Percentiles rank a stretch among this genome's conserved stretches.
phyloP scores from a whole-genome alignment of 2,797 vertebrate species.

The Phrynocephalus forsythii region DNA sequence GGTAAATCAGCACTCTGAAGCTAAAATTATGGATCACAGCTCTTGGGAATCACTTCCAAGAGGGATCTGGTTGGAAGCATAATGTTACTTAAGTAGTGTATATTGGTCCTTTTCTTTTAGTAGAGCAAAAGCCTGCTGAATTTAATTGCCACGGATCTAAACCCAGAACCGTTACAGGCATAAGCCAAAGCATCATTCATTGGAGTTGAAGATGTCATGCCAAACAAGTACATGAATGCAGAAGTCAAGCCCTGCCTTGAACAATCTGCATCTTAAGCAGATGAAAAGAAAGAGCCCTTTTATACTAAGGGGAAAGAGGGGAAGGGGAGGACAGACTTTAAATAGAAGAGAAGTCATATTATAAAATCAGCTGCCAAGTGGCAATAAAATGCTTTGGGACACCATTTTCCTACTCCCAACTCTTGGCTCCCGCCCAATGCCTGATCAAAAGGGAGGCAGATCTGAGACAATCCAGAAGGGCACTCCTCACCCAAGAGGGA shows the following conservation, averaged over 20 bases:
- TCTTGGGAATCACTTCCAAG: not conserved
- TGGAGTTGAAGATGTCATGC: constrained; percentile 21
- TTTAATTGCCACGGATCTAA: not conserved
- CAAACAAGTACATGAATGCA: not conserved
- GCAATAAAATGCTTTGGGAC: not conserved
- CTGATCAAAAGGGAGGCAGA: not conserved
- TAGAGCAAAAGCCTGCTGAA: not conserved
- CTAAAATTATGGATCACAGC: too few relatives aligned
- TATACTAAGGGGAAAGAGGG: not conserved
- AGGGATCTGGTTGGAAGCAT: not conserved
- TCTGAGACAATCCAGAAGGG: not conserved
- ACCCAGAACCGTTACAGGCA: not conserved
- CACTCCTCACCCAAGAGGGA: not conserved
- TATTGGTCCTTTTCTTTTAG: not conserved
- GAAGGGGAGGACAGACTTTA: not conserved
- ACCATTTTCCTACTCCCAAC: not conserved
- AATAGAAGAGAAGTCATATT: not conserved
- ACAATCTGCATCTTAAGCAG: not conserved
- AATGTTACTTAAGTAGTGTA: not conserved
- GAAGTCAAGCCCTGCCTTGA: not conserved
- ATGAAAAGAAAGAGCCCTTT: constrained; percentile 14
- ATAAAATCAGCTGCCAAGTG: not conserved
- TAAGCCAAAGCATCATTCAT: not conserved
- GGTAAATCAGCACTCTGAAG: not conserved
- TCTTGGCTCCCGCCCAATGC: not conserved